Evolutionary conservation across 2,797 vertebrate species (phyloP).

Genomic region (Amazona ochrocephala): DNA sequence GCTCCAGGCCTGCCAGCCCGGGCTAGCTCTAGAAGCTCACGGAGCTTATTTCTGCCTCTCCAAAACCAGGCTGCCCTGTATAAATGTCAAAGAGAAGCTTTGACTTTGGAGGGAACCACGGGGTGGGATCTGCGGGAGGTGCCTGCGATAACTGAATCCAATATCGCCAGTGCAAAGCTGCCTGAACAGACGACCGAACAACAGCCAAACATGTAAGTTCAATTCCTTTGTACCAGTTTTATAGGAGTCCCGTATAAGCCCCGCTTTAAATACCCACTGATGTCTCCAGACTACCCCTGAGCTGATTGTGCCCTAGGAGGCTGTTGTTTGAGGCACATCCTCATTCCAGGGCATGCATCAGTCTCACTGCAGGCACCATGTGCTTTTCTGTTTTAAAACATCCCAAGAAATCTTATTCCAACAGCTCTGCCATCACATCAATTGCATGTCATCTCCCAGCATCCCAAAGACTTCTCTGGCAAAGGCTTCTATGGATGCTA

Average conservation of each 20-base stretch:
- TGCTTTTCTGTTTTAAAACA: not conserved
- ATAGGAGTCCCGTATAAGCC: rapidly evolving
- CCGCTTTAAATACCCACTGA: not conserved
- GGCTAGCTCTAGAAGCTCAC: not conserved
- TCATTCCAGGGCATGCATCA: not conserved
- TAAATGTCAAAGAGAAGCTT: not conserved
- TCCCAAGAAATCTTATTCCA: not conserved
- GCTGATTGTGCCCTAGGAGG: rapidly evolving
- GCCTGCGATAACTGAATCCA: no score
- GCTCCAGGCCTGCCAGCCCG: not conserved
- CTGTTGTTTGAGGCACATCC: rapidly evolving
- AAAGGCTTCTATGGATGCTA: not conserved
- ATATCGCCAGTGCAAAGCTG: rapidly evolving
- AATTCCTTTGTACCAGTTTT: not conserved
- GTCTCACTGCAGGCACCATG: not conserved
- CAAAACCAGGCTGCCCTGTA: not conserved
- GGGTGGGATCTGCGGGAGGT: not conserved
- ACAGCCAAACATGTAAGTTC: rapidly evolving
- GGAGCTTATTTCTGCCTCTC: not conserved
- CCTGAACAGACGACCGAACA: not conserved
- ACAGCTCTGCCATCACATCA: not conserved
- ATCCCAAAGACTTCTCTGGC: not conserved
- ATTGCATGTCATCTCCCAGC: not conserved
- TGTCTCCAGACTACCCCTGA: not conserved
- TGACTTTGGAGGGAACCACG: rapidly evolving